These are phyloP conservation scores for Hydractinia echinata DNA, from an alignment of 30 jellyfish, hydroid and myxozoan genomes.

Conservation along the genomic window DNA sequence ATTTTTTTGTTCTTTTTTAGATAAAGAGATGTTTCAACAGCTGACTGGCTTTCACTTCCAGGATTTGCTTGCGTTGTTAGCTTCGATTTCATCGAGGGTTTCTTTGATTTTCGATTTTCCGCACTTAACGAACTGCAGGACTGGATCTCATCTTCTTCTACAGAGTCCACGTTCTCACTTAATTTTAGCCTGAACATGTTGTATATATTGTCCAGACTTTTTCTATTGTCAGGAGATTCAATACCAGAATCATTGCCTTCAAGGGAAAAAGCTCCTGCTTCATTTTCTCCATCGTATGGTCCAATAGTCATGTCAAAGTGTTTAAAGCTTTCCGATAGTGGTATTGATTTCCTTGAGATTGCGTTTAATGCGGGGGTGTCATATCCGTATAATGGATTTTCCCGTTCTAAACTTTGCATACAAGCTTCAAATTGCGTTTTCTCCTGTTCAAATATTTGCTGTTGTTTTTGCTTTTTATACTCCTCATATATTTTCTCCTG, in stretches of 20 bases:
- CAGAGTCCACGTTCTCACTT: not conserved
- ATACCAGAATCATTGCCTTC: constrained; percentile 8
- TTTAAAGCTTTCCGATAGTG: no score
- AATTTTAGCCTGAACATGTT: not conserved
- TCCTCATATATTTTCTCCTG: no score
- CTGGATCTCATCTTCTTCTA: not conserved
- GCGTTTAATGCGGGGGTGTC: not conserved
- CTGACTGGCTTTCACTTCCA: not conserved
- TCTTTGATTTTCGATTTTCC: not conserved
- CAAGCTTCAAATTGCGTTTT: no score
- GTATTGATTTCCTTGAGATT: not conserved
- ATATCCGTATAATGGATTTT: constrained; percentile 8
- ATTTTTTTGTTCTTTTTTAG: no score
- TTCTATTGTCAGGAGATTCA: not conserved
- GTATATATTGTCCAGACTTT: not conserved
- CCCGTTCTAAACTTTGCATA: not conserved
- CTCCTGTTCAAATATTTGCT: no score
- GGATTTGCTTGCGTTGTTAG: not conserved
- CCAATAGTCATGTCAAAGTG: not conserved
- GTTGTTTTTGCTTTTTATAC: no score
- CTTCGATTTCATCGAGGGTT: not conserved
- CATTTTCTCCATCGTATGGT: not conserved
- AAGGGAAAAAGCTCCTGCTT: not conserved
- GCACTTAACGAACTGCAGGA: not conserved
- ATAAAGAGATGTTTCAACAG: no score